Percentiles rank a stretch among this genome's conserved stretches.
These are phyloP conservation scores for Anthoscopus minutus DNA, from an alignment of 2,113 vertebrate species.

Conservation along the genomic window DNA sequence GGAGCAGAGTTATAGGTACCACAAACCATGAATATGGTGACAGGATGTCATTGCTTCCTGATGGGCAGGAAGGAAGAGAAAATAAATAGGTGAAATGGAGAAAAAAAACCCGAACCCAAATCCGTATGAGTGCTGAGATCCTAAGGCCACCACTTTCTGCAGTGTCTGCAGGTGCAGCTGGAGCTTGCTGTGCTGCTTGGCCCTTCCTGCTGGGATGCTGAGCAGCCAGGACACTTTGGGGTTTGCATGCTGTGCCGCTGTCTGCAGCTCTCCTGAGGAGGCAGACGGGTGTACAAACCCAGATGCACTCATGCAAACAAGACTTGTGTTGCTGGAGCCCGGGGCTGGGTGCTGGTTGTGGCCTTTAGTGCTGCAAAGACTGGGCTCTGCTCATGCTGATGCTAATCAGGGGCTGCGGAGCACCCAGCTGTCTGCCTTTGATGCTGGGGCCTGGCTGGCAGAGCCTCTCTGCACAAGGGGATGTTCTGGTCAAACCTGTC, in stretches of 20 bases:
- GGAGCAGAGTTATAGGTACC: not conserved
- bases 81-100: not conserved
- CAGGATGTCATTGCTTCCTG: not conserved
- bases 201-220: not conserved
- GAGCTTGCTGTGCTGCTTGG: not conserved
- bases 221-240: not conserved
- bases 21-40: not conserved
- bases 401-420: not conserved
- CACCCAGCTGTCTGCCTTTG: constrained; percentile 22
- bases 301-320: not conserved
- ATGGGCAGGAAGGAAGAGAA: not conserved
- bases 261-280: not conserved
- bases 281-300: not conserved
- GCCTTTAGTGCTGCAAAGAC: not conserved
- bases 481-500: constrained; percentile 32
- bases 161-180: not conserved
- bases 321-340: not conserved
- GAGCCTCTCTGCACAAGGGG: not conserved
- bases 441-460: constrained; percentile 2
- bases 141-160: not conserved
- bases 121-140: rapidly evolving
- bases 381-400: not conserved
- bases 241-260: not conserved
- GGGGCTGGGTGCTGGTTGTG: not conserved
- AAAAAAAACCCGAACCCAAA: not conserved